These are phyloP conservation scores for Drosophila persimilis DNA, from an alignment of 1,140 invertebrate genomes.

Conservation along the genomic window DNA sequence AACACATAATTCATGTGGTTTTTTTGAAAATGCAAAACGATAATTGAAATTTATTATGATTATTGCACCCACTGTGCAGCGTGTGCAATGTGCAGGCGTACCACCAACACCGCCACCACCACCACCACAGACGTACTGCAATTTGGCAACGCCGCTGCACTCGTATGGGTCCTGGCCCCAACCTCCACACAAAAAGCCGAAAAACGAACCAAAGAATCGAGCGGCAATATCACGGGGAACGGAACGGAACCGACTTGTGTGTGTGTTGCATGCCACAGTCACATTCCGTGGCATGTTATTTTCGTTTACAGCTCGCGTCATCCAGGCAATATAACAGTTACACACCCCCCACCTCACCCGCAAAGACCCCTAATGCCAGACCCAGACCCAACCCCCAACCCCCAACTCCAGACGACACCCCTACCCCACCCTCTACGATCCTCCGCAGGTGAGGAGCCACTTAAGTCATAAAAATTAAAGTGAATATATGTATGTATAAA, in stretches of 20 bases:
- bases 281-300: constrained; percentile 76
- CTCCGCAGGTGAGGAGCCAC: constrained; percentile 42
- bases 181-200: constrained; percentile 30
- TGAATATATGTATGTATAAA: constrained; percentile 35
- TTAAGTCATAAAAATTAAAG: constrained; percentile 79
- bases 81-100: constrained; percentile 48
- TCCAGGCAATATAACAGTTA: constrained; percentile 74
- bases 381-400: neutral
- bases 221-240: constrained; percentile 53
- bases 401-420: neutral
- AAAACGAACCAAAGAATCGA: neutral
- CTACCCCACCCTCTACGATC: neutral
- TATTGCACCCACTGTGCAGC: constrained; percentile 62
- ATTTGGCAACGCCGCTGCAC: constrained; percentile 65
- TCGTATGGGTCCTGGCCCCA: constrained; percentile 17
- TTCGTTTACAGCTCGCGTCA: constrained; percentile 75
- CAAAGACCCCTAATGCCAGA: constrained; percentile 9
- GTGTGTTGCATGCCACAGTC: constrained; percentile 52
- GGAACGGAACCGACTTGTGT: constrained; percentile 14
- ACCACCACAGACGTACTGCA: constrained; percentile 41
- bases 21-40: constrained; percentile 59
- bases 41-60: constrained; percentile 83
- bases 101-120: constrained; percentile 1
- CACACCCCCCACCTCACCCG: constrained; percentile 6
- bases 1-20: constrained; percentile 62